Evolutionary conservation across 2,113 vertebrate species (phyloP).

Genomic region (Mellivora capensis): DNA sequence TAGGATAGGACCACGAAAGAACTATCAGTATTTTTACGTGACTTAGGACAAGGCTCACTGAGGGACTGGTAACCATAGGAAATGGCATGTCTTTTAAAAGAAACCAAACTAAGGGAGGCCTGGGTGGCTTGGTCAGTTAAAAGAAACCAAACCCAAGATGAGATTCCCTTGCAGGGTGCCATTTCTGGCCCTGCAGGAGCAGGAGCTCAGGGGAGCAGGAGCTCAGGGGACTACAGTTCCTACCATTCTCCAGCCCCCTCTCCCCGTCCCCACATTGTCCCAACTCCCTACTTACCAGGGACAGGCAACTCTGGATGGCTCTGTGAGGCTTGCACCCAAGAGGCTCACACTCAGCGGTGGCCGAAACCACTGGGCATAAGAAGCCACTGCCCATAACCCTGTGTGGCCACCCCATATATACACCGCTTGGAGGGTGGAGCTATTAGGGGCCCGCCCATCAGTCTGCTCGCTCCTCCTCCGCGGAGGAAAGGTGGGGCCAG

Average conservation of each 20-base stretch:
- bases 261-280: neutral
- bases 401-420: neutral
- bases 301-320: neutral
- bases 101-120: too few relatives aligned
- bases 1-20: neutral
- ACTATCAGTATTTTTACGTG: neutral
- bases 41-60: neutral
- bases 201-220: too few relatives aligned
- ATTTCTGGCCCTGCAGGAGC: neutral
- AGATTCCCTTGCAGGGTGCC: neutral
- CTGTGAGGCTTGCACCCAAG: neutral
- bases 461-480: neutral
- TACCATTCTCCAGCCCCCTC: neutral
- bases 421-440: neutral
- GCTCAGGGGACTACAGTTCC: neutral
- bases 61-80: neutral
- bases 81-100: neutral
- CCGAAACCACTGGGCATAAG: neutral
- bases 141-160: neutral
- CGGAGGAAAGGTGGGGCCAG: neutral
- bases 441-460: neutral
- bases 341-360: fast-evolving
- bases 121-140: neutral
- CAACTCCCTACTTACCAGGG: neutral
- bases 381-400: neutral